Evolutionary conservation across 1,140 invertebrate species (phyloP), one percentile per base, ranked within the genome.

Genomic region (Drosophila novamexicana): DNA sequence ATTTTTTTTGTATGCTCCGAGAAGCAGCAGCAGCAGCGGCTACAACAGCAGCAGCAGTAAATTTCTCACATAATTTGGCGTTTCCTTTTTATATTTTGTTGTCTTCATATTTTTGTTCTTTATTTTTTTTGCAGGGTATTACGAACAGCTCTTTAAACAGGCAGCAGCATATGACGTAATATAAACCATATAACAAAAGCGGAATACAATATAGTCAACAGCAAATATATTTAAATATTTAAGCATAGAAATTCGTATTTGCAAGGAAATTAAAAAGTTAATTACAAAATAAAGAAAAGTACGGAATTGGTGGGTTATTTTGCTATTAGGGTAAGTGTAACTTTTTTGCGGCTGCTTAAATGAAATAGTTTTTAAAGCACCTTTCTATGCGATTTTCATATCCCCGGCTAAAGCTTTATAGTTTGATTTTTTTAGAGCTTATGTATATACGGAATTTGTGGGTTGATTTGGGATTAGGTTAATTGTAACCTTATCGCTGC

Each of bases 1-100:
- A 50, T 71, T 72, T 5, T 14, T 44, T 29, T 29, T 14, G 34
- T 62, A 57, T n/a, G 58, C 53, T 39, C 56, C 47, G 18, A 29
- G 39, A n/a, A 77, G 58, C 44, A 54, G 32, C 22, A 40, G 54
- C 36, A 47, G 53, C 14, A 16, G 45, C 22, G 22, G 22, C 22
- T 22, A 22, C 40, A 40, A 45, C 59, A 10, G 34, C 59, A n/a
- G 42, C 45, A 58, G 64, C 62, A 62, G 70, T 57, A 64, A 83
- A 75, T 79, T 79, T 62, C 54, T 82, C 79, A 82, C 75, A 82
- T 82, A 69, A 82, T 79, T 82, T 50, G 67, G 47, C 76, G 56
- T 65, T 75, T 72, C 75, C 66, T 65, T 65, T 66, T 66, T 53
- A 64, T 76, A 39, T 75, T 40, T 74, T 34, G 57, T 57, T 70